These are phyloP conservation scores for Vireo griseus DNA, from an alignment of 2,797 vertebrate species.

Conservation along the genomic window DNA sequence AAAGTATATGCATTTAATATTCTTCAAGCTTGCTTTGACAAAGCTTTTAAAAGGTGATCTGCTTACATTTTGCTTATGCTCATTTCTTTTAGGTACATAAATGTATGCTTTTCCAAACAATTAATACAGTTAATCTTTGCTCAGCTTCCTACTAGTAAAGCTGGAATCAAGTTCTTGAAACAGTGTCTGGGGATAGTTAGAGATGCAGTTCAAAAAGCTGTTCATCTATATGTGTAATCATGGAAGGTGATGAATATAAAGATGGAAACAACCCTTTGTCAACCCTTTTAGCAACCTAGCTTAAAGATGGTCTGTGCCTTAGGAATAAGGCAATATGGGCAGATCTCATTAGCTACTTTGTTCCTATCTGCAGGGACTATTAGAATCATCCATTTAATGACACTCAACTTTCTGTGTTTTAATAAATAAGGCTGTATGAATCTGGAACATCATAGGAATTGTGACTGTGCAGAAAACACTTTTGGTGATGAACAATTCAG, in stretches of 20 bases:
- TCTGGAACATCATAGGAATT: conserved; percentile 41
- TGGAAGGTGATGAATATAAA: conserved; percentile 39
- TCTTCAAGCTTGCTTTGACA: conserved; percentile 48
- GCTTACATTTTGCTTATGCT: conserved; percentile 14
- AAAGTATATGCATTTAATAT: conserved; percentile 39
- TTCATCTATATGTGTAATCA: conserved; percentile 48
- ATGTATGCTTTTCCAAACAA: background rate
- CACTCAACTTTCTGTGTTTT: conserved; percentile 46
- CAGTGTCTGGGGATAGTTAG: conserved; percentile 1
- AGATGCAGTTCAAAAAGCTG: background rate
- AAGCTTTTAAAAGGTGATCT: conserved; percentile 52
- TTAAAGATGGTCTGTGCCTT: conserved; percentile 44
- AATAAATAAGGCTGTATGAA: conserved; percentile 44
- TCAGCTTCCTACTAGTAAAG: background rate
- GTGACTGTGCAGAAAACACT: background rate
- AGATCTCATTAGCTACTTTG: conserved; percentile 62
- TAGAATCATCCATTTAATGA: conserved; percentile 60
- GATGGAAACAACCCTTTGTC: conserved; percentile 60
- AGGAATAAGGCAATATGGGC: conserved; percentile 26
- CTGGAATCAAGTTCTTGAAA: conserved; percentile 35
- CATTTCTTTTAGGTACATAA: conserved; percentile 25
- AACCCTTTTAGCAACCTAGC: background rate
- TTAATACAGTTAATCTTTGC: background rate
- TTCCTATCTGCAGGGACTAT: conserved; percentile 55
- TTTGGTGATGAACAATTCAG: conserved; percentile 29